These are phyloP conservation scores for Calidris pugnax DNA, from an alignment of 2,113 vertebrate species.

Conservation along the genomic window DNA sequence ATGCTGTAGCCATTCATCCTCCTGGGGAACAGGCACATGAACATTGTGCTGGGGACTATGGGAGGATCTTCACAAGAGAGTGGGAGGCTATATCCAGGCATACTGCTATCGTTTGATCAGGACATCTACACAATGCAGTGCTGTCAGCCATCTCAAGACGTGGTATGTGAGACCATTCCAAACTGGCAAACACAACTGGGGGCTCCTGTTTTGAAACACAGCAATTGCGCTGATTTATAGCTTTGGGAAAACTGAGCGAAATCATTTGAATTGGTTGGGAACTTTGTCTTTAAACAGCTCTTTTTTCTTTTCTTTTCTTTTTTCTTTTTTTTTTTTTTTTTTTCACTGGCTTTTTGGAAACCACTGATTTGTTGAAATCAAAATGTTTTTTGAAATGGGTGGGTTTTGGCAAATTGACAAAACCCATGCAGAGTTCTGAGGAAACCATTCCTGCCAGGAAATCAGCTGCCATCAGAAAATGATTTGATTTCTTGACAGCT, in stretches of 20 bases:
- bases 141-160: not conserved
- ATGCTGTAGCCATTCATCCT: not conserved
- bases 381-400: slow-evolving; percentile 40
- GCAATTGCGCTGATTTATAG: slow-evolving; percentile 5
- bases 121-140: not conserved
- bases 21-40: not conserved
- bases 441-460: slow-evolving; percentile 38
- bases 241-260: slow-evolving; percentile 35
- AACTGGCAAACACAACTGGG: slow-evolving; percentile 1
- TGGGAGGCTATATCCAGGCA: not conserved
- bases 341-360: not conserved
- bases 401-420: slow-evolving; percentile 22
- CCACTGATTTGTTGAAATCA: slow-evolving; percentile 36
- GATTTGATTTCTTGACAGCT: slow-evolving; percentile 33
- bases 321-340: not conserved
- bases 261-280: not conserved
- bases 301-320: not conserved
- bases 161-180: not conserved
- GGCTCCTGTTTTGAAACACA: slow-evolving; percentile 35
- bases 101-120: not conserved
- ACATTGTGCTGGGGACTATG: not conserved
- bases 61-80: not conserved
- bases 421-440: slow-evolving; percentile 32
- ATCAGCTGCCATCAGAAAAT: slow-evolving; percentile 41
- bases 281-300: not conserved